Percentiles rank a stretch among this genome's conserved stretches.
These are phyloP conservation scores for Pseudoips prasinana DNA, from an alignment of 2,888 invertebrate species.

Conservation along the genomic window DNA sequence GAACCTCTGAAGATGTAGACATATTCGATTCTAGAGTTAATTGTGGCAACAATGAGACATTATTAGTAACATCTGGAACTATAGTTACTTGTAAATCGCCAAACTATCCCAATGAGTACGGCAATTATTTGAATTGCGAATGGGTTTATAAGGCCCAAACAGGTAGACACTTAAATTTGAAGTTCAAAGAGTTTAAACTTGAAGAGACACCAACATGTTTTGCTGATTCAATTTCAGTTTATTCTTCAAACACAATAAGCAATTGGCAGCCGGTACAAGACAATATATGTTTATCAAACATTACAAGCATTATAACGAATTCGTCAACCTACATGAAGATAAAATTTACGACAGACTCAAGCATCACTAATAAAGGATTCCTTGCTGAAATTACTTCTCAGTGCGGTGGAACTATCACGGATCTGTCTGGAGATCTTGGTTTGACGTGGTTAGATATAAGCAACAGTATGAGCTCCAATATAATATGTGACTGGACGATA, in stretches of 20 bases:
- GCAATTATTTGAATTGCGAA: conserved; percentile 83
- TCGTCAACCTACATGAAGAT: conserved; percentile 84
- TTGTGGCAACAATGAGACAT: conserved; percentile 62
- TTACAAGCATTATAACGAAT: conserved; percentile 44
- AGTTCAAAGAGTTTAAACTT: conserved; percentile 81
- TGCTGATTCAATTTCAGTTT: conserved; percentile 85
- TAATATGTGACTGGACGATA: conserved; percentile 87
- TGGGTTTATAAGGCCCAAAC: conserved; percentile 86
- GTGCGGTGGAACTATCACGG: conserved; percentile 87
- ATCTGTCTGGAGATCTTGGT: conserved; percentile 79
- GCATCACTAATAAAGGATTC: conserved; percentile 86
- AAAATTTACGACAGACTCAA: conserved; percentile 84
- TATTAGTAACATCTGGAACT: conserved; percentile 38
- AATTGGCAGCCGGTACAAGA: conserved; percentile 79
- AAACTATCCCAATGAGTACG: conserved; percentile 88
- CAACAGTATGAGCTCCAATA: background rate
- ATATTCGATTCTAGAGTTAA: conserved; percentile 36
- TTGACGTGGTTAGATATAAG: conserved; percentile 38
- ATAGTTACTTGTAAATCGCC: conserved; percentile 83
- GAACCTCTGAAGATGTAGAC: conserved; percentile 27
- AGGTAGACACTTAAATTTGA: conserved; percentile 83
- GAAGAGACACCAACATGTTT: conserved; percentile 81
- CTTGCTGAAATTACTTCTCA: conserved; percentile 74
- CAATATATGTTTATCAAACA: conserved; percentile 76
- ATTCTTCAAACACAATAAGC: conserved; percentile 69